Evolutionary conservation across 2,797 vertebrate genomes (phyloP).

Genomic region (Lophura swinhoii): DNA sequence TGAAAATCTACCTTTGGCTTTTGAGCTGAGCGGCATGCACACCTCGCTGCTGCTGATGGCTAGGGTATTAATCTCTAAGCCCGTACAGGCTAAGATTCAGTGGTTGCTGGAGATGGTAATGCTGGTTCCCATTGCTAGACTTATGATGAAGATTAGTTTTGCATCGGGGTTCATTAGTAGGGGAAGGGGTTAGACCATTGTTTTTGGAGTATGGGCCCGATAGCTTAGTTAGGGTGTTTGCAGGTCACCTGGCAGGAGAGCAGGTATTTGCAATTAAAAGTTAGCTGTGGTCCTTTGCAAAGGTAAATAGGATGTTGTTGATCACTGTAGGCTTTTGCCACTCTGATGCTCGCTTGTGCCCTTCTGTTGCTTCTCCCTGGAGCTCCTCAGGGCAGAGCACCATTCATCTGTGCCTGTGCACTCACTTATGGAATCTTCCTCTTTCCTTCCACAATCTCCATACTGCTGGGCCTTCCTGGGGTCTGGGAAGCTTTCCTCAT

Average conservation of each 20-base stretch:
- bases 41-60: neutral
- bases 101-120: too few species aligned
- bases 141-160: too few species aligned
- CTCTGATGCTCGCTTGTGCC: neutral
- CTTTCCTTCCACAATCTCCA: neutral
- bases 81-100: too few species aligned
- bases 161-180: too few species aligned
- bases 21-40: neutral
- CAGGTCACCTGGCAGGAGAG: neutral
- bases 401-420: neutral
- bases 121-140: too few species aligned
- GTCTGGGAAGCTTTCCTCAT: neutral
- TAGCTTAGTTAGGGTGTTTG: neutral
- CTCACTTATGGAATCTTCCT: neutral
- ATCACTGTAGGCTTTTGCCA: neutral
- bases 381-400: neutral
- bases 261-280: neutral
- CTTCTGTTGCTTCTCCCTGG: neutral
- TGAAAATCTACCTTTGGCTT: neutral
- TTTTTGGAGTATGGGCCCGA: too few species aligned
- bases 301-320: neutral
- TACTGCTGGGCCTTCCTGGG: neutral
- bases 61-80: too few species aligned
- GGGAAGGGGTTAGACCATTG: too few species aligned
- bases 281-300: neutral